Percentiles rank a stretch among this genome's conserved stretches.
These are phyloP conservation scores for Miltochrista miniata DNA, from an alignment of 2,888 invertebrate genomes.

Conservation along the genomic window DNA sequence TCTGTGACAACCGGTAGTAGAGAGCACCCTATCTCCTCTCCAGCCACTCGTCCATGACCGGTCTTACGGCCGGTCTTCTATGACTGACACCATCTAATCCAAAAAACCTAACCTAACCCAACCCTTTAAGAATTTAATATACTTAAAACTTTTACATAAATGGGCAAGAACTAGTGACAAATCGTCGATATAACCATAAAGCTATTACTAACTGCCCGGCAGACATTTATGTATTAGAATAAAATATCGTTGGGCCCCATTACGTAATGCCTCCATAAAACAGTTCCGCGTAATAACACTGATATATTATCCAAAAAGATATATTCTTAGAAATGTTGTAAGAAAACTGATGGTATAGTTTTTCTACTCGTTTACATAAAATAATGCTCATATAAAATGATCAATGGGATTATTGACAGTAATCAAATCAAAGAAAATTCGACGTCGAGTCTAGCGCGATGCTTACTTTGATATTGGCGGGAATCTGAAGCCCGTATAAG, in stretches of 20 bases:
- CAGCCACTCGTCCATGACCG: no score
- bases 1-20: no score
- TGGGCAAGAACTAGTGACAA: constrained; percentile 8
- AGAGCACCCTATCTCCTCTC: no score
- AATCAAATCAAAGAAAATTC: no score
- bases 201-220: constrained; percentile 27
- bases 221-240: constrained; percentile 49
- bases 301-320: constrained; percentile 52
- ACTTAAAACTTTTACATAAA: not conserved
- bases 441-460: no score
- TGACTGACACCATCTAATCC: no score
- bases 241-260: constrained; percentile 64
- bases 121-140: not conserved
- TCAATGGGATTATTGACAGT: no score
- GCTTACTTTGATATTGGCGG: no score
- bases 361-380: not conserved
- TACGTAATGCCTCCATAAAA: constrained; percentile 69
- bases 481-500: no score
- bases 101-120: not conserved
- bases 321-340: constrained; percentile 40
- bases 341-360: constrained; percentile 14
- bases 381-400: not conserved
- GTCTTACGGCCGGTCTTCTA: no score
- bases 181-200: constrained; percentile 13
- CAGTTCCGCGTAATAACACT: constrained; percentile 68